These are phyloP conservation scores for Leucosticte australis DNA, from an alignment of 2,113 vertebrate species.

Conservation along the genomic window DNA sequence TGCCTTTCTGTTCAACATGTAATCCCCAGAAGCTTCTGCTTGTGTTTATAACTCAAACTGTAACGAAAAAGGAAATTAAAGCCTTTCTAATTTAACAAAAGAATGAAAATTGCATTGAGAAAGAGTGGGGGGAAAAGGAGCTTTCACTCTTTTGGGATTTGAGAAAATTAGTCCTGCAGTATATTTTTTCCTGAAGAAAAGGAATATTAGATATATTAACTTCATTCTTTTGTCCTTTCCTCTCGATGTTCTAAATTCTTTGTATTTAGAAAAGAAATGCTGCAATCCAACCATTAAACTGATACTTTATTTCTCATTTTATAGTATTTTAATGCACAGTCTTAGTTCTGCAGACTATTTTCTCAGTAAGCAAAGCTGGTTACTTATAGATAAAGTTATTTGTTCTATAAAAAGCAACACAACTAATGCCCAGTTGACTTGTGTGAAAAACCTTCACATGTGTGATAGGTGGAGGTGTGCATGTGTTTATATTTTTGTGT, in stretches of 20 bases:
- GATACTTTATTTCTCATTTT: neutral
- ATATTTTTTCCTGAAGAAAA: conserved; percentile 5
- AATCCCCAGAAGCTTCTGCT: neutral
- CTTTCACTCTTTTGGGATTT: conserved; percentile 10
- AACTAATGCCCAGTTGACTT: neutral
- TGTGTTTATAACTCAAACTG: conserved; percentile 27
- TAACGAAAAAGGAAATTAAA: conserved; percentile 48
- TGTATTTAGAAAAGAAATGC: neutral
- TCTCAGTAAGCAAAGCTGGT: neutral
- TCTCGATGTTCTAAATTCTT: neutral
- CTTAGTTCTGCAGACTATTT: neutral
- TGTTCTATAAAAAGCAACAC: neutral
- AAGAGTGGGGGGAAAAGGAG: neutral
- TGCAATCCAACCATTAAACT: neutral
- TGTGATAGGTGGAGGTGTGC: neutral
- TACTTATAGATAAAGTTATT: neutral
- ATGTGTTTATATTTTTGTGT: neutral
- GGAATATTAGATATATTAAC: neutral
- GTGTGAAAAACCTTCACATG: neutral
- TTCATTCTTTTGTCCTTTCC: conserved; percentile 24
- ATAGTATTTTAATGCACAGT: neutral
- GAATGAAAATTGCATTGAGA: neutral
- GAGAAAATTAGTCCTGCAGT: conserved; percentile 30
- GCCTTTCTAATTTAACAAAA: conserved; percentile 40
- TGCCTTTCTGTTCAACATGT: neutral